Evolutionary conservation across 2,888 invertebrate genomes (phyloP).

Genomic region (Heliconius aoede): DNA sequence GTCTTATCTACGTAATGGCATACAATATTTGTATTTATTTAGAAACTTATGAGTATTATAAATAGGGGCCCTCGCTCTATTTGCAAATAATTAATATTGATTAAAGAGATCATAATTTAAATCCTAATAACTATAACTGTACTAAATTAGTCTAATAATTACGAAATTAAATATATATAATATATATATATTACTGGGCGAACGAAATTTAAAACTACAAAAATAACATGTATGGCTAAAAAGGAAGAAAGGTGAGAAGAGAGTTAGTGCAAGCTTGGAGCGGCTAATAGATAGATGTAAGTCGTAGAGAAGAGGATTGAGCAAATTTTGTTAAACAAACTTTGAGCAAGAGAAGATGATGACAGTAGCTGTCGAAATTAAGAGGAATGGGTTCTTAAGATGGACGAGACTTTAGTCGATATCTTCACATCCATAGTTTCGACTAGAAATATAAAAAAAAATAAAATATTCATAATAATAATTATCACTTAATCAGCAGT

Average conservation of each 20-base stretch:
- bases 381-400: conserved; percentile 56
- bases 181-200: conserved; percentile 73
- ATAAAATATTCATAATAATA: conserved; percentile 59
- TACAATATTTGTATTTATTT: conserved; percentile 64
- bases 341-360: conserved; percentile 78
- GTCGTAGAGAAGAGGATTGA: conserved; percentile 58
- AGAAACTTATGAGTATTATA: conserved; percentile 84
- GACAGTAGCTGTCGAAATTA: conserved; percentile 74
- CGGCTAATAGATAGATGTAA: conserved; percentile 19
- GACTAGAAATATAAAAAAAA: conserved; percentile 81
- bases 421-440: conserved; percentile 71
- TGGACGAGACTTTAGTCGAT: conserved; percentile 67
- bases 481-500: conserved; percentile 82
- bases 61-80: conserved; percentile 74
- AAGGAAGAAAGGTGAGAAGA: conserved; percentile 43
- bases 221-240: conserved; percentile 58
- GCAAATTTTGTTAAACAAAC: conserved; percentile 80
- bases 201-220: conserved; percentile 56
- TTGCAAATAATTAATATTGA: conserved; percentile 83
- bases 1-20: conserved; percentile 53
- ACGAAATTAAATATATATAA: conserved; percentile 55
- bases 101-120: conserved; percentile 83
- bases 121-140: conserved; percentile 74
- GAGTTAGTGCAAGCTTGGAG: conserved; percentile 38
- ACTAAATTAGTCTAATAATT: conserved; percentile 80